Conservation (phyloP, 1,140 invertebrate genomes). For the Parapsyche elsis region DNA sequence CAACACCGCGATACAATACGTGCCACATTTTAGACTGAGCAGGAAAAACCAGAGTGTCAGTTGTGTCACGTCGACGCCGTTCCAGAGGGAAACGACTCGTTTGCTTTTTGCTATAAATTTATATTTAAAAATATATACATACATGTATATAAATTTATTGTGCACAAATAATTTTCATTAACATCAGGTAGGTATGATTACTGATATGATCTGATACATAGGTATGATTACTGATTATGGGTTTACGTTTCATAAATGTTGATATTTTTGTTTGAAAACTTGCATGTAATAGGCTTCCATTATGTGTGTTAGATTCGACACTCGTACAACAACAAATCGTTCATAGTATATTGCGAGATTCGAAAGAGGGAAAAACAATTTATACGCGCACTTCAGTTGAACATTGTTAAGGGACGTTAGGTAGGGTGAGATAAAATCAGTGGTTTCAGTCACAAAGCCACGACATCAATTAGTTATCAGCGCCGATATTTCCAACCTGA, state of each 20-base stretch:
- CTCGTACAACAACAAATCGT: background rate
- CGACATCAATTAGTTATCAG: conserved; percentile 54
- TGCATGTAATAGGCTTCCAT: too few relatives aligned
- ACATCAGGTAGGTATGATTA: too few relatives aligned
- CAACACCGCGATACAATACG: conserved; percentile 26
- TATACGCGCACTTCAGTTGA: too few relatives aligned
- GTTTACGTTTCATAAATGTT: too few relatives aligned
- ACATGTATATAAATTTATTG: conserved; percentile 22
- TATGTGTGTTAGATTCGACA: background rate
- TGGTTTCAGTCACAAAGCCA: conserved; percentile 38
- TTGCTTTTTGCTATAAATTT: background rate
- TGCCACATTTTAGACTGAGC: conserved; percentile 36
- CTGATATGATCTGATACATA: too few relatives aligned
- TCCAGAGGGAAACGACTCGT: too few relatives aligned
- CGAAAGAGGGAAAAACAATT: too few relatives aligned
- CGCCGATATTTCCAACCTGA: conserved; percentile 45
- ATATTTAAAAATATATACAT: background rate
- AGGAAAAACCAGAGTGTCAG: conserved; percentile 32
- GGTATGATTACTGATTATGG: too few relatives aligned
- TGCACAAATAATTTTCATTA: too few relatives aligned
- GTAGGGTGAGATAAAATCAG: conserved; percentile 8
- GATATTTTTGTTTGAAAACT: too few relatives aligned
- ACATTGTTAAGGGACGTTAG: too few relatives aligned
- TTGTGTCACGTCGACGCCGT: conserved; percentile 11
- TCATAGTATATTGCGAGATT: too few relatives aligned